Conservation (phyloP, 2,888 invertebrate species). For the Eupithecia centaureata region DNA sequence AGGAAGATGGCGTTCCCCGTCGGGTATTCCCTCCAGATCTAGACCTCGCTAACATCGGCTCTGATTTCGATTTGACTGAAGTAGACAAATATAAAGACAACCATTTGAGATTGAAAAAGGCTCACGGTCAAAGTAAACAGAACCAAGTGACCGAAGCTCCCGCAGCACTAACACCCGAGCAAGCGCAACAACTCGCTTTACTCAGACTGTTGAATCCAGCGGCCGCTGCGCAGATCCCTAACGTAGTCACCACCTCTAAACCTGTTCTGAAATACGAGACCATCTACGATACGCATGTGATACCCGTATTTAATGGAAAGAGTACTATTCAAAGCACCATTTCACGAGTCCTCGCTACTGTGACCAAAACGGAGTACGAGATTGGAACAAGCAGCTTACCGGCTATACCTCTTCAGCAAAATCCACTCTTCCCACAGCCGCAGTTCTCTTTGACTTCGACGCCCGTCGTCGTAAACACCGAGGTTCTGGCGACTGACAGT, state of each 20-base stretch:
- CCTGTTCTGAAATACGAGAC: slow-evolving; percentile 91
- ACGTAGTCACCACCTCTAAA: slow-evolving; percentile 90
- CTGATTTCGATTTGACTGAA: slow-evolving; percentile 88
- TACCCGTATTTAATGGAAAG: slow-evolving; percentile 90
- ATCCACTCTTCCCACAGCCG: slow-evolving; percentile 84
- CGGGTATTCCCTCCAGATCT: slow-evolving; percentile 86
- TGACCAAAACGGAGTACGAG: slow-evolving; percentile 91
- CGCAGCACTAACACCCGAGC: slow-evolving; percentile 86
- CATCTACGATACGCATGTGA: slow-evolving; percentile 91
- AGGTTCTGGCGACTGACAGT: slow-evolving; percentile 91
- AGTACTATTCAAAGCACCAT: slow-evolving; percentile 91
- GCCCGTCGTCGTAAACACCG: slow-evolving; percentile 91
- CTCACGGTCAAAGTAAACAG: slow-evolving; percentile 75
- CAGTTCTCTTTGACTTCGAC: slow-evolving; percentile 91
- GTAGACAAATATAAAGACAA: slow-evolving; percentile 86
- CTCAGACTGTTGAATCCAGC: slow-evolving; percentile 88
- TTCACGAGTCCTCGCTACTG: slow-evolving; percentile 90
- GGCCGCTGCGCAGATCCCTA: slow-evolving; percentile 86
- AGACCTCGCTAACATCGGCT: slow-evolving; percentile 89
- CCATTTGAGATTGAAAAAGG: slow-evolving; percentile 79
- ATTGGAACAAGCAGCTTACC: slow-evolving; percentile 89
- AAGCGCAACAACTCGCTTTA: slow-evolving; percentile 90
- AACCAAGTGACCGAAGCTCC: slow-evolving; percentile 82
- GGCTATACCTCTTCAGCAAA: slow-evolving; percentile 83
- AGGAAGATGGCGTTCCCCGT: slow-evolving; percentile 77